Evolutionary conservation across 2,797 vertebrate species (phyloP), one percentile per base, ranked within the genome.

Genomic region (Eurystomus glaucurus): DNA sequence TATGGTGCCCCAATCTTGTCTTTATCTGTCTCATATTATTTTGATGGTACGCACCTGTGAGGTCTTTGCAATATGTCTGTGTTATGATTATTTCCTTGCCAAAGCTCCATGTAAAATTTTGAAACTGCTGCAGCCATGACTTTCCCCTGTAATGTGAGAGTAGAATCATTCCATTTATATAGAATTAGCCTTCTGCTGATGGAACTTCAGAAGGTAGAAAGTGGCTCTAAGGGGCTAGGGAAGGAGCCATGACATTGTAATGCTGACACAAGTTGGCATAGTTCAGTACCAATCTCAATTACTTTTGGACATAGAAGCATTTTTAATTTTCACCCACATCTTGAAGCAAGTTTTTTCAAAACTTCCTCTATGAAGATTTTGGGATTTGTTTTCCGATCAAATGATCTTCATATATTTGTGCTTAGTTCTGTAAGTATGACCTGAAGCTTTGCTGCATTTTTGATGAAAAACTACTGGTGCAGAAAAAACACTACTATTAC

Each of bases 1-100:
- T 35, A 31, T 0, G 0, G 9, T 35, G 64, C 7, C 5, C 11
- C 10, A 35, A 22, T 69, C 70, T 54, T 57, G 28, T 55, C 45
- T 81, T 74, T 57, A 39, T 50, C 48, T 61, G 8, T 54, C 29
- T 54, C n/a, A 14, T 41, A 37, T 31, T 71, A 57, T 46, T 61
- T 85, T 61, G 12, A 18, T 28, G 4, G 4, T n/a, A 51, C 28
- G 13, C 13, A 77, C 20, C 31, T 72, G 7, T 45, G 25, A 61
- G 4, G 2, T 41, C 51, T 83, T 41, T 60, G 31, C 31, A 41
- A 50, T 71, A 23, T 26, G n/a, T 39, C 28, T 51, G 3, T 6
- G 4, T 26, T 31, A 55, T 7, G 7, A 45, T 51, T 25, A 33
- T 48, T 68, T 72, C 11, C 25, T 65, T 70, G 14, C 14, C 20